Evolutionary conservation across 2,797 vertebrate species (phyloP), one percentile per base, ranked within the genome.

Genomic region (Amazona ochrocephala): DNA sequence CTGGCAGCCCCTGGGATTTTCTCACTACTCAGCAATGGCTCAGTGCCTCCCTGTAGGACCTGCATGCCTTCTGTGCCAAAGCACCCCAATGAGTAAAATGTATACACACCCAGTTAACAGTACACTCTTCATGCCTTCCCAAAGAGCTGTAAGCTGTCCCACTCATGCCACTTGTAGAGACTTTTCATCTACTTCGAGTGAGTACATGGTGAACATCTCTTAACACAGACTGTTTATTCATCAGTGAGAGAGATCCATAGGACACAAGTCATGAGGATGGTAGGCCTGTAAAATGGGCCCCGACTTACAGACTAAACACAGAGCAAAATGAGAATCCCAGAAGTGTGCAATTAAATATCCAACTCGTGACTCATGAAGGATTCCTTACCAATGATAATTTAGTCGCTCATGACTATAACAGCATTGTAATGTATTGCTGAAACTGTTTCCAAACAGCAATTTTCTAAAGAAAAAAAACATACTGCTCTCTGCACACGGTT

Each of bases 131-230:
- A 14, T 17, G 34, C 34, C 51, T 21, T 53, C 15, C 34, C 80
- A 13, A 6, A 11, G 5, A 88, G 32, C 58, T 56, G 15, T 3
- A 39, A 65, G n/a, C 45, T 65, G 32, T 17, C 34, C 41, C 37
- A 50, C 0, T 1, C 7, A 2, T 13, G 27, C 26, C 80, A 73
- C 1, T 2, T 14, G 7, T 30, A 54, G 12, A 61, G 15, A 60
- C 26, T 37, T 39, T 48, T 58, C 62, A 2, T 32, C 5, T 2
- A 47, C 34, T 75, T 50, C 53, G 47, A 26, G 50, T 32, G 23
- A 13, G 5, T 0, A 0, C 5, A 1, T 0, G 5, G 30, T 19
- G 58, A 62, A 32, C 21, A 30, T 83, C 61, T 77, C 42, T 39
- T 44, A n/a, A 53, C 22, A n/a, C 17, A 66, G 29, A 70, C 7